phyloP scores from a whole-genome alignment of 2,113 vertebrate species.

The Brachypteracias leptosomus region DNA sequence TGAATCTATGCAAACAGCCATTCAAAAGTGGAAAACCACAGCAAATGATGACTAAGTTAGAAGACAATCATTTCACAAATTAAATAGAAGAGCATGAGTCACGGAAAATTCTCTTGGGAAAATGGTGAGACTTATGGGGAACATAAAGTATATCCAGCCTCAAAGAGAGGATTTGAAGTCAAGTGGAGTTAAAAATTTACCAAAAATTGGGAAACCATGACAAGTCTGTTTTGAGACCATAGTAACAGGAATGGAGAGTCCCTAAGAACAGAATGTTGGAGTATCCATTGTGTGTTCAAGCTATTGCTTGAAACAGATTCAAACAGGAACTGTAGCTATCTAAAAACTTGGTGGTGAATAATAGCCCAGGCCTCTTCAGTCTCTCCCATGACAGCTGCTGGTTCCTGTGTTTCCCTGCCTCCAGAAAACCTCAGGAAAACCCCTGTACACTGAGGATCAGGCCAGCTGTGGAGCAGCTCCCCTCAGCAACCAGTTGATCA shows the following conservation, averaged over 20 bases:
- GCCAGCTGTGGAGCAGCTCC: too few species aligned
- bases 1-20: background rate
- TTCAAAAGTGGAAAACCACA: background rate
- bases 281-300: background rate
- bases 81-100: background rate
- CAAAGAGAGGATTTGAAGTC: background rate
- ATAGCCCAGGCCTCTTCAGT: too few species aligned
- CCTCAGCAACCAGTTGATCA: too few species aligned
- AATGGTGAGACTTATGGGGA: background rate
- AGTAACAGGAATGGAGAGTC: background rate
- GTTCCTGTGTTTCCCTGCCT: too few species aligned
- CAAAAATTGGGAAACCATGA: background rate
- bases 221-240: background rate
- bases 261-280: background rate
- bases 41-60: background rate
- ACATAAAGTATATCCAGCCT: background rate
- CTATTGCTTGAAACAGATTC: background rate
- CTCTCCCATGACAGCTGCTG: too few species aligned
- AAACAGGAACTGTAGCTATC: background rate
- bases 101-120: background rate
- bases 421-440: too few species aligned
- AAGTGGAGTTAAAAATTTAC: background rate
- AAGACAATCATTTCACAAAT: background rate
- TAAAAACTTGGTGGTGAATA: background rate
- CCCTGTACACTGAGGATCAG: too few species aligned